phyloP scores from a whole-genome alignment of 37 sponge, comb jelly and placozoan species.

The Halisarca cf. caerulea region DNA sequence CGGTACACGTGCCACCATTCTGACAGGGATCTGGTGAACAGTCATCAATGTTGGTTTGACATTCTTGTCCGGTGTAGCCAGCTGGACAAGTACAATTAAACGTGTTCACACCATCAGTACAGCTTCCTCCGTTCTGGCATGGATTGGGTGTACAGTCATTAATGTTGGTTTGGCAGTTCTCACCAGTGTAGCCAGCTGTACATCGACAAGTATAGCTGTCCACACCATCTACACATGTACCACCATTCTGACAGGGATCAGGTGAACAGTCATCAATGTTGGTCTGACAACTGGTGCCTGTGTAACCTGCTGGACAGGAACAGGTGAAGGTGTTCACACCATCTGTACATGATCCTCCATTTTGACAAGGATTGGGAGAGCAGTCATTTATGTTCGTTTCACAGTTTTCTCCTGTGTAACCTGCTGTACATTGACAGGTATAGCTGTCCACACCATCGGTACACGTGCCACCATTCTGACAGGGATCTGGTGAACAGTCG shows the following conservation, averaged over 20 bases:
- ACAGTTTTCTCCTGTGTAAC: constrained; percentile 45
- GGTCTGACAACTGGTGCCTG: constrained; percentile 4
- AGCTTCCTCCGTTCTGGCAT: constrained; percentile 21
- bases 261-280: constrained; percentile 26
- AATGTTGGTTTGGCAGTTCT: constrained; percentile 6
- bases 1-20: constrained; percentile 46
- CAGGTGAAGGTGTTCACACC: background rate
- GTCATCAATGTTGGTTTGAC: constrained; percentile 32
- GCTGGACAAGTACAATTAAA: constrained; percentile 40
- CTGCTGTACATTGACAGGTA: constrained; percentile 39
- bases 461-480: constrained; percentile 47
- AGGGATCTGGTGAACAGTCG: constrained; percentile 25
- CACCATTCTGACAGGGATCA: constrained; percentile 27
- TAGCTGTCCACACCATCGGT: constrained; percentile 2
- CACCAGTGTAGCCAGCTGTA: constrained; percentile 1
- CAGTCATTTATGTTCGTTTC: constrained; percentile 24
- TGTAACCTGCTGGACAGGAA: constrained; percentile 19
- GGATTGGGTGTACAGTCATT: constrained; percentile 20
- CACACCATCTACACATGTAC: constrained; percentile 21
- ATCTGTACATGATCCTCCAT: constrained; percentile 30
- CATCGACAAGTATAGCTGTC: constrained; percentile 23
- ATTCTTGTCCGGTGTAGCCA: constrained; percentile 41
- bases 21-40: constrained; percentile 40
- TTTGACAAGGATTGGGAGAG: constrained; percentile 11
- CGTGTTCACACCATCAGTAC: constrained; percentile 32